Percentiles rank a stretch among this genome's conserved stretches.
phyloP scores from a whole-genome alignment of 2,797 vertebrate species.

The Chaenodraco wilsoni region DNA sequence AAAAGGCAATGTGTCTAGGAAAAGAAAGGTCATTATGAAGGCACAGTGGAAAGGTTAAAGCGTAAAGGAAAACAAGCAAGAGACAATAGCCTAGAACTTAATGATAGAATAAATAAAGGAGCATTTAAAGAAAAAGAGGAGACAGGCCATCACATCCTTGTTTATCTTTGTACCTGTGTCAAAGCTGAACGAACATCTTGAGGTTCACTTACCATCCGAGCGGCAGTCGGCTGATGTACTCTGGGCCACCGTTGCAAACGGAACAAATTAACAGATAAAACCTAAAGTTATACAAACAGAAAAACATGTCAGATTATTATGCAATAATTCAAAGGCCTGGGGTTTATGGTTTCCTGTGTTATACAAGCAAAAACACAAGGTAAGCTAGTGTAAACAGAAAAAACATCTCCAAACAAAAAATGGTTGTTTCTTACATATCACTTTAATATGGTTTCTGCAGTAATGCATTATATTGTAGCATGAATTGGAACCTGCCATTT shows the following conservation, averaged over 20 bases:
- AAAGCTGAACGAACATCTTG: not conserved
- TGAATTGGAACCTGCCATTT: not conserved
- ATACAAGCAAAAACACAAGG: not conserved
- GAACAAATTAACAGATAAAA: constrained; percentile 99
- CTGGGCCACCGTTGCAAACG: constrained; percentile 97
- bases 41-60: not conserved
- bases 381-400: not conserved
- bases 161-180: not conserved
- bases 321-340: not conserved
- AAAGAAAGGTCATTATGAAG: not conserved
- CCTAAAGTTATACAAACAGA: constrained; percentile 75
- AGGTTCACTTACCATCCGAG: constrained; percentile 89
- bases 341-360: not conserved
- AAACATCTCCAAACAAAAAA: not conserved
- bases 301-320: not conserved
- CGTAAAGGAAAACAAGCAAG: not conserved
- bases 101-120: not conserved
- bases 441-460: not conserved
- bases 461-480: not conserved
- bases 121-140: not conserved
- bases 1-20: not conserved
- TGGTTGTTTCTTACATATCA: not conserved
- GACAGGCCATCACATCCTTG: not conserved
- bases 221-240: constrained; percentile 97
- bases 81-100: not conserved